These are phyloP conservation scores for Parelbella ahira DNA, from an alignment of 2,888 invertebrate genomes.

Conservation along the genomic window DNA sequence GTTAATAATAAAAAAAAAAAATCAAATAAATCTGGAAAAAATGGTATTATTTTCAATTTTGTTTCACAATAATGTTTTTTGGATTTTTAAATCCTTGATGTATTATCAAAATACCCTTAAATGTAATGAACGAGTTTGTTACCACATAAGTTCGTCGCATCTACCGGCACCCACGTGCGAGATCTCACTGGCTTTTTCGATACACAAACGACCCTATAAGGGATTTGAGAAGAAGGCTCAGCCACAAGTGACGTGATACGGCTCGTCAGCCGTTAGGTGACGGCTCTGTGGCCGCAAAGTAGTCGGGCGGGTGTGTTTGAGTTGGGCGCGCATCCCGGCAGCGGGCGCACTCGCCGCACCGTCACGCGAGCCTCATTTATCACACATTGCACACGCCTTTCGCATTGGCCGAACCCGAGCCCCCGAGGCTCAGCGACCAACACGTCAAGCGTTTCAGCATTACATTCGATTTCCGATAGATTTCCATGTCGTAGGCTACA, in stretches of 20 bases:
- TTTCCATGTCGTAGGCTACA: not conserved
- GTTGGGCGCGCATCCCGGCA: slow-evolving; percentile 1
- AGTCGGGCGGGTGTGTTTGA: slow-evolving; percentile 8
- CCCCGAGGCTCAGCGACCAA: slow-evolving; percentile 13
- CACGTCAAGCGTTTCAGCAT: slow-evolving; percentile 22
- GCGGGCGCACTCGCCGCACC: slow-evolving; percentile 33
- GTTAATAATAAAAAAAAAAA: no score
- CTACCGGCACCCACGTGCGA: no score
- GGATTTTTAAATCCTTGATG: no score
- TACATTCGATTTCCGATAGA: slow-evolving; percentile 4
- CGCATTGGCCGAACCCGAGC: slow-evolving; percentile 31
- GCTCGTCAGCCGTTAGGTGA: not conserved
- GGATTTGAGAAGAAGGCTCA: slow-evolving; percentile 3
- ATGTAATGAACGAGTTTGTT: no score
- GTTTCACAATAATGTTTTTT: no score
- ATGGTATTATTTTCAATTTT: no score
- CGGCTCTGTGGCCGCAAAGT: slow-evolving; percentile 13
- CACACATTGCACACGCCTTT: slow-evolving; percentile 45
- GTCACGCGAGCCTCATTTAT: slow-evolving; percentile 59
- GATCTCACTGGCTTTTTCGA: no score
- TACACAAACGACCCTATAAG: no score
- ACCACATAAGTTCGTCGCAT: no score
- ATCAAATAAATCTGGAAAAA: no score
- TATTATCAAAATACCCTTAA: no score
- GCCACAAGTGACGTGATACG: slow-evolving; percentile 6